These are phyloP conservation scores for Coptodon bakossiorum DNA, from an alignment of 2,113 vertebrate species.

Conservation along the genomic window DNA sequence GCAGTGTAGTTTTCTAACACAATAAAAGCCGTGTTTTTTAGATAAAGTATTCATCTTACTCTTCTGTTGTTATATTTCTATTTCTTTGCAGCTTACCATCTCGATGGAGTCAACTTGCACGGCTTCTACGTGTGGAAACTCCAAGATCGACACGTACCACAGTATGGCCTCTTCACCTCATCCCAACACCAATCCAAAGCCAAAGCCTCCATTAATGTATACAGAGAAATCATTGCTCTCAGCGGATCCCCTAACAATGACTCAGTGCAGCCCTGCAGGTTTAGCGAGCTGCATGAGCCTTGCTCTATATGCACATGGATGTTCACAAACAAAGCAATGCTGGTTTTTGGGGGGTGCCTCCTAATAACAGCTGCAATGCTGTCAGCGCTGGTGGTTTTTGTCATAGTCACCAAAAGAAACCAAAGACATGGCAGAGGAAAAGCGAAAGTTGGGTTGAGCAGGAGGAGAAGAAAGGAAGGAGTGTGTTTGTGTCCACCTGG, in stretches of 20 bases:
- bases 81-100: conserved; percentile 73
- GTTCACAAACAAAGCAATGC: conserved; percentile 74
- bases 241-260: conserved; percentile 71
- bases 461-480: not conserved
- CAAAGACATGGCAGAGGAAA: conserved; percentile 1
- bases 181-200: conserved; percentile 73
- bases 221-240: conserved; percentile 76
- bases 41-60: not conserved
- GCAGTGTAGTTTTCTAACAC: not conserved
- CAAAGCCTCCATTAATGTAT: conserved; percentile 80
- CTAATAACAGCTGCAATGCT: conserved; percentile 74
- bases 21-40: not conserved
- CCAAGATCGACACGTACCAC: conserved; percentile 75
- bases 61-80: not conserved
- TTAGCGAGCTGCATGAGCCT: not conserved
- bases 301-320: conserved; percentile 76
- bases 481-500: not conserved
- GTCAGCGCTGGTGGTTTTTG: conserved; percentile 58
- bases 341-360: conserved; percentile 83
- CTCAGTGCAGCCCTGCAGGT: conserved; percentile 33
- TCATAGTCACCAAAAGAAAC: conserved; percentile 71
- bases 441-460: not conserved
- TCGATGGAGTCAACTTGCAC: conserved; percentile 83
- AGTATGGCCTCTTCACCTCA: conserved; percentile 86
- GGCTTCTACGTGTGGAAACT: conserved; percentile 91